Conservation (phyloP, 2,797 vertebrate species). For the Myiotriccus ornatus region DNA sequence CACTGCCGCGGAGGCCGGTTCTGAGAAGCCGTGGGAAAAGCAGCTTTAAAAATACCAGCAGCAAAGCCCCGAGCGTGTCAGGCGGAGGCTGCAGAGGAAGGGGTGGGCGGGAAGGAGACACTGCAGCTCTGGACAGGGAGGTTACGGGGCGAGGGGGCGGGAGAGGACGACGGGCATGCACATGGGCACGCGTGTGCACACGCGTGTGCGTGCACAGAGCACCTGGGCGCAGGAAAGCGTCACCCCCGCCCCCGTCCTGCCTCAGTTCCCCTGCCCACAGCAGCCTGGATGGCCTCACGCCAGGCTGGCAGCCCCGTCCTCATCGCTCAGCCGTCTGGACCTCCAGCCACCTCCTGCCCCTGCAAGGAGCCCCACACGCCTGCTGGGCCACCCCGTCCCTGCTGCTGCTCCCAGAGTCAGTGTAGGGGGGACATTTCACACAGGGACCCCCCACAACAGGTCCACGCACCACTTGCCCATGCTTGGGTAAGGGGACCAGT, state of each 20-base stretch:
- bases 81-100: constrained; percentile 58
- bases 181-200: not conserved
- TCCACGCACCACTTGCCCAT: fast-evolving
- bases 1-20: not conserved
- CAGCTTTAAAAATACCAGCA: constrained; percentile 58
- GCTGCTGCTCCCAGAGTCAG: not conserved
- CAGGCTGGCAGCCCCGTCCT: not conserved
- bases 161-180: not conserved
- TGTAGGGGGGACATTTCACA: not conserved
- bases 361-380: fast-evolving
- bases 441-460: fast-evolving
- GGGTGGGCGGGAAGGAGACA: constrained; percentile 50
- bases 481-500: not conserved
- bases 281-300: not conserved
- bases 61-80: constrained; percentile 44
- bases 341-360: not conserved
- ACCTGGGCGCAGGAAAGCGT: fast-evolving
- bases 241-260: not conserved
- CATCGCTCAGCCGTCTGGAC: not conserved
- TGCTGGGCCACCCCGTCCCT: not conserved
- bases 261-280: not conserved
- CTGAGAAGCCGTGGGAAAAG: constrained; percentile 63
- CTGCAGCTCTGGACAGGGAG: constrained; percentile 54
- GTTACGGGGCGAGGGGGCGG: not conserved
- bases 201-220: not conserved